Evolutionary conservation across 2,113 vertebrate genomes (phyloP).

Genomic region (Felis chaus): DNA sequence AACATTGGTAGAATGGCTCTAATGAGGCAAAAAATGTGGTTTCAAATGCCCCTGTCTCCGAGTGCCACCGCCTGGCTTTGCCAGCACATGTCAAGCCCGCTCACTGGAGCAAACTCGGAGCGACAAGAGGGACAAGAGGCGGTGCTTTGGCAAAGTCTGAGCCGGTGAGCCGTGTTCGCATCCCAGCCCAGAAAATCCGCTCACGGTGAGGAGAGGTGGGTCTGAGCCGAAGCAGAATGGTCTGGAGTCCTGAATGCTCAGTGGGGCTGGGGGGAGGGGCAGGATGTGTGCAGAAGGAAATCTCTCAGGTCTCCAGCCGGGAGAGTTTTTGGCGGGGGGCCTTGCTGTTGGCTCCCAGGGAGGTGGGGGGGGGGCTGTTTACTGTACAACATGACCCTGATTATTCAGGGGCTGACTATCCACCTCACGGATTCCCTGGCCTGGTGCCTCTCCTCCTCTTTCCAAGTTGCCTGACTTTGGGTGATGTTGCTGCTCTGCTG

Average conservation of each 20-base stretch:
- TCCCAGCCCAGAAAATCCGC: conserved; percentile 30
- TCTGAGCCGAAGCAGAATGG: conserved; percentile 45
- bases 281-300: not conserved
- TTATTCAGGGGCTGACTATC: conserved; percentile 40
- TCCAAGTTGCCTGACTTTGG: conserved; percentile 37
- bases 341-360: not conserved
- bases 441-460: not conserved
- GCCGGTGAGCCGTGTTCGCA: conserved; percentile 15
- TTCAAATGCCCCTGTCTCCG: conserved; percentile 80
- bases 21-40: conserved; percentile 85
- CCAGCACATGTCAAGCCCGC: conserved; percentile 77
- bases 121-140: conserved; percentile 45
- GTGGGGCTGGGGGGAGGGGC: not conserved
- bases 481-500: not conserved
- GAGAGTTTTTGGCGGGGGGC: not conserved
- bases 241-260: conserved; percentile 3
- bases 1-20: conserved; percentile 80
- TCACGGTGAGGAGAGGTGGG: conserved; percentile 31
- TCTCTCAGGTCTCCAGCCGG: not conserved
- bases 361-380: not conserved
- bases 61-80: conserved; percentile 61
- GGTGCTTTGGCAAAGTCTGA: conserved; percentile 50
- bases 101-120: conserved; percentile 70
- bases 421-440: conserved; percentile 13
- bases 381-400: not conserved